Percentiles rank a stretch among this genome's conserved stretches.
These are phyloP conservation scores for Dinoponera quadriceps DNA, from an alignment of 1,140 invertebrate species.

Conservation along the genomic window DNA sequence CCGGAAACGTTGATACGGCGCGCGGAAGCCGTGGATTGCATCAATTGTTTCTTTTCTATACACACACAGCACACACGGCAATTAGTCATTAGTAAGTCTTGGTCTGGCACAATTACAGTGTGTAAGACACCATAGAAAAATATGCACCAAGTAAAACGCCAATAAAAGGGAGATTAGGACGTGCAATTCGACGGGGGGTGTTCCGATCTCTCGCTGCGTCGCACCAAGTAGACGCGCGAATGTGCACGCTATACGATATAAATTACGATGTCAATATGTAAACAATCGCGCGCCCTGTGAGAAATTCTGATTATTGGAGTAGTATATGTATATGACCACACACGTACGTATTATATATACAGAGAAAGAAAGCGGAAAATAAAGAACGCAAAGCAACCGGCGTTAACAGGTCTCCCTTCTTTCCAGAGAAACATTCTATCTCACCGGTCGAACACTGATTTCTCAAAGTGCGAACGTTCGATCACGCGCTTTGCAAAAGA, in stretches of 20 bases:
- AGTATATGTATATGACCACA: constrained; percentile 37
- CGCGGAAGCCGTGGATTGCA: neutral
- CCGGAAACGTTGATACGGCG: neutral
- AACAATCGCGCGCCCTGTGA: neutral
- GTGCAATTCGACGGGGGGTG: neutral
- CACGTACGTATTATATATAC: constrained; percentile 17
- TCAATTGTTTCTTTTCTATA: neutral
- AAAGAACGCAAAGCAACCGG: constrained; percentile 1
- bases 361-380: constrained; percentile 5
- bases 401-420: no score
- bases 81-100: neutral
- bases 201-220: neutral
- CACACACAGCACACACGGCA: neutral
- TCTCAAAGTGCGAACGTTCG: no score
- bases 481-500: no score
- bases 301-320: constrained; percentile 4
- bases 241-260: neutral
- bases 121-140: constrained; percentile 7
- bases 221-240: neutral
- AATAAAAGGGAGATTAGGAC: neutral
- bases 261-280: constrained; percentile 18
- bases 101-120: neutral
- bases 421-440: no score
- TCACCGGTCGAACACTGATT: no score
- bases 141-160: constrained; percentile 5